Conservation (phyloP, 2,888 invertebrate species). For the Mantis religiosa region DNA sequence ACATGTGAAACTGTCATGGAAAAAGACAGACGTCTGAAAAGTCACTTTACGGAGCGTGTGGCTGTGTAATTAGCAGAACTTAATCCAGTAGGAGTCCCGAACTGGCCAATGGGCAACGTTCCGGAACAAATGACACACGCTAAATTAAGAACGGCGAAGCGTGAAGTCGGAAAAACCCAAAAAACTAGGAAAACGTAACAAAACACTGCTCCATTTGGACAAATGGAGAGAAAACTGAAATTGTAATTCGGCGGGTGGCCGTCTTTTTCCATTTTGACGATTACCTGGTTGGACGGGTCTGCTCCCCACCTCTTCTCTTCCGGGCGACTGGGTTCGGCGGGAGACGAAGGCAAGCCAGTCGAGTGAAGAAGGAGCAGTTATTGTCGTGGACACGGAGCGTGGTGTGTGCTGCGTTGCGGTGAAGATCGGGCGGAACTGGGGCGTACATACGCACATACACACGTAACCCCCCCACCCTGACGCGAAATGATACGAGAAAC, state of each 20-base stretch:
- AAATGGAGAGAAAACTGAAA: neutral
- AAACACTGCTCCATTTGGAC: neutral
- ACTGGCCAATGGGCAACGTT: neutral
- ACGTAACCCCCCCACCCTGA: neutral
- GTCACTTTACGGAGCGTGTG: neutral
- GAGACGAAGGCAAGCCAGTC: neutral
- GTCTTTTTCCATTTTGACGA: neutral
- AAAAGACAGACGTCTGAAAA: neutral
- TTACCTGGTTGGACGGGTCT: conserved; percentile 14
- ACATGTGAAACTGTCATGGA: neutral
- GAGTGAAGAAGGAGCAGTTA: neutral
- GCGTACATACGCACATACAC: neutral
- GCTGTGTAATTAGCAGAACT: neutral
- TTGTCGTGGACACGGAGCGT: neutral
- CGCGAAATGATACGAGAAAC: neutral
- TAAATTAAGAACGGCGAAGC: neutral
- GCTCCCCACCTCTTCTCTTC: neutral
- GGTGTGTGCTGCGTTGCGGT: neutral
- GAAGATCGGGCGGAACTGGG: neutral
- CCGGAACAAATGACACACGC: neutral
- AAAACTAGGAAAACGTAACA: neutral
- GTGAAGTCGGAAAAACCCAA: neutral
- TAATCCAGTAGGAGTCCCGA: neutral
- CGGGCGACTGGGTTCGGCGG: neutral
- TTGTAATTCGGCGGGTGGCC: neutral